Percentiles rank a stretch among this genome's conserved stretches.
These are phyloP conservation scores for Halcyon chelicuti DNA, from an alignment of 2,797 vertebrate genomes.

Conservation along the genomic window DNA sequence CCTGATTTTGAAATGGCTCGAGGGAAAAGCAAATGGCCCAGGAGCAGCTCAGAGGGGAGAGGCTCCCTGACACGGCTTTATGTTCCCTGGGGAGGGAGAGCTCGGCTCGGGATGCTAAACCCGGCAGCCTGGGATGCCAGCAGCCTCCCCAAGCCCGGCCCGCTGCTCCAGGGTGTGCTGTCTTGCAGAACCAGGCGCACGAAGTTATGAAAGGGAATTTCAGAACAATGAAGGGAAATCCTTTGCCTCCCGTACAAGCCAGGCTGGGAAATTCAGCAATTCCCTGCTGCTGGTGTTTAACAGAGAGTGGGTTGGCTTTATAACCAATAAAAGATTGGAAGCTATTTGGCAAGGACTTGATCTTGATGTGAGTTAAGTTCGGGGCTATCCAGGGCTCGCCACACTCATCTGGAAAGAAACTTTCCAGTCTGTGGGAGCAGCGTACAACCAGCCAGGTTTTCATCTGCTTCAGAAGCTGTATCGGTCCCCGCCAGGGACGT, in stretches of 20 bases:
- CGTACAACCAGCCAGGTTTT: neutral
- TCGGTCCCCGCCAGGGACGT: accelerated
- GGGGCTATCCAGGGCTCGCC: neutral
- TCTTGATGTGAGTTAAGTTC: neutral
- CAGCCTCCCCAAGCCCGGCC: neutral
- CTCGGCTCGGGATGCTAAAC: neutral
- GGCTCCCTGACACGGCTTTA: accelerated
- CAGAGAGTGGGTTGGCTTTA: neutral
- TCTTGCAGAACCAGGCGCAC: neutral
- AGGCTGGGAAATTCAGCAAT: slow-evolving; percentile 28
- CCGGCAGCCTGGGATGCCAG: accelerated
- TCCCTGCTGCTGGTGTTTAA: neutral
- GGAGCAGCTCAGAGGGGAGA: accelerated
- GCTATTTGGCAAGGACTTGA: neutral
- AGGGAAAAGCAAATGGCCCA: neutral
- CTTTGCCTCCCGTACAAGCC: slow-evolving; percentile 15
- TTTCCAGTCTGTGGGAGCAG: neutral
- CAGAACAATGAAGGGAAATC: slow-evolving; percentile 72
- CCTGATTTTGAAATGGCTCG: neutral
- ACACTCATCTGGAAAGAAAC: neutral
- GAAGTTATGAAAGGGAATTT: slow-evolving; percentile 30
- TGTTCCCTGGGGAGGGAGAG: neutral
- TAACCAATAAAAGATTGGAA: neutral
- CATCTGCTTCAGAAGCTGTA: neutral
- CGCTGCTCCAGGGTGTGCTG: neutral